Evolutionary conservation across 2,113 vertebrate species (phyloP).

Genomic region (Heterochromis multidens): DNA sequence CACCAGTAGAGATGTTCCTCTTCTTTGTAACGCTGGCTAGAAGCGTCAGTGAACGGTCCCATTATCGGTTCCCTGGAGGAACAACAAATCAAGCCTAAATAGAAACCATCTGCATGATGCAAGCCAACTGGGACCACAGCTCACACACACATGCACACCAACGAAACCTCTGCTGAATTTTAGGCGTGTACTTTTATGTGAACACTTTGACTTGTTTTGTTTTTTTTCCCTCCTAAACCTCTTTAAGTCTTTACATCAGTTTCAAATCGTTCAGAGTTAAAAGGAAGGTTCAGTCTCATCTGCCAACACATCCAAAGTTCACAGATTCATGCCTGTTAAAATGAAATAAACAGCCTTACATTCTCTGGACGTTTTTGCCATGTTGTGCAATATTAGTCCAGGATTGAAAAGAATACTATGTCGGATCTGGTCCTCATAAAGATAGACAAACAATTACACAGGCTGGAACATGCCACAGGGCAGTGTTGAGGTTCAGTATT

Average conservation of each 20-base stretch:
- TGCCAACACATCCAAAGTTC: background rate
- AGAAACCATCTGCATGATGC: constrained; percentile 21
- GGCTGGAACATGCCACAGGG: background rate
- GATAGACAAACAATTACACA: background rate
- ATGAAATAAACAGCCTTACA: background rate
- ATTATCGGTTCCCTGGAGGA: constrained; percentile 31
- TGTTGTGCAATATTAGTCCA: background rate
- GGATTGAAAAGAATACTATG: background rate
- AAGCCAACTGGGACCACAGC: background rate
- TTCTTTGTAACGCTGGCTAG: background rate
- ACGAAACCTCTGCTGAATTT: background rate
- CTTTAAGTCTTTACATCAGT: background rate
- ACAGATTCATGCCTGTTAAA: background rate
- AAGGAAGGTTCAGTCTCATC: background rate
- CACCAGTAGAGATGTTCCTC: background rate
- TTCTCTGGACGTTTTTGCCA: background rate
- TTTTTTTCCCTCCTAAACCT: background rate
- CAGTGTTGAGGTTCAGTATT: background rate
- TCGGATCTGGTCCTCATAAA: background rate
- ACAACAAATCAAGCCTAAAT: background rate
- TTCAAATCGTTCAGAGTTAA: background rate
- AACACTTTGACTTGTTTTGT: background rate
- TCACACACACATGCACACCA: background rate
- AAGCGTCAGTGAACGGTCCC: background rate
- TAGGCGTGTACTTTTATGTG: background rate